A percentile compares a stretch with the other conserved stretches of the same genome.
Conservation (phyloP, 2,888 invertebrate species). For the Ormyrus labotus region DNA sequence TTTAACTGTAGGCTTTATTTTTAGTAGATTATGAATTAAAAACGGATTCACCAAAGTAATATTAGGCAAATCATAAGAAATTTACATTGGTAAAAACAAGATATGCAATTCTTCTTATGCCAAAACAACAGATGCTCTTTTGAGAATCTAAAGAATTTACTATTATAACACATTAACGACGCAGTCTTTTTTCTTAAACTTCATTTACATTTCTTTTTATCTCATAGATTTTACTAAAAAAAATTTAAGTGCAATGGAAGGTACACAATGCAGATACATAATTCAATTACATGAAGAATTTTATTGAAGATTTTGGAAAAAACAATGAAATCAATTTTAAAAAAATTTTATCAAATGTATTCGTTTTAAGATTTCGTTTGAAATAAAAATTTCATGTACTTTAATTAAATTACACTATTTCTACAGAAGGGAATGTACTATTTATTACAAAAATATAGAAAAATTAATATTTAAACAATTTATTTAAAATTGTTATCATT, state of each 20-base stretch:
- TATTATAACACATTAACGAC: slow-evolving; percentile 33
- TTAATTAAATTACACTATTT: no score
- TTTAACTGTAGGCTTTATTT: slow-evolving; percentile 2
- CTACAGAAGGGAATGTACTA: background rate
- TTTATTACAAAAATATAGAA: background rate
- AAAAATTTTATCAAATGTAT: background rate
- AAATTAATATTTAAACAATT: background rate
- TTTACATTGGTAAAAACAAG: slow-evolving; percentile 13
- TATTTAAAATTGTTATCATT: background rate
- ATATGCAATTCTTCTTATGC: background rate
- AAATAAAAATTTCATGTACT: no score
- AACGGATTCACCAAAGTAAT: slow-evolving; percentile 24
- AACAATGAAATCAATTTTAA: slow-evolving; percentile 9
- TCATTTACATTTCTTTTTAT: slow-evolving; percentile 5
- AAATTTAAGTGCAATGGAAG: background rate
- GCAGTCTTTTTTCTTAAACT: slow-evolving; percentile 40
- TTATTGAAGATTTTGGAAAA: slow-evolving; percentile 10
- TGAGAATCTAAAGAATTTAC: slow-evolving; percentile 29
- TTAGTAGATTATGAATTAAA: slow-evolving; percentile 19
- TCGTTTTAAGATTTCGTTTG: no score
- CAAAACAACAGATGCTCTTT: background rate
- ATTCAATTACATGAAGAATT: slow-evolving; percentile 3
- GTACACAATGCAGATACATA: slow-evolving; percentile 5
- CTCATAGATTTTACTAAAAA: slow-evolving; percentile 2
- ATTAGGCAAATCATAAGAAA: slow-evolving; percentile 26